phyloP scores from a whole-genome alignment of 2,113 vertebrate species.

The Budorcas taxicolor region DNA sequence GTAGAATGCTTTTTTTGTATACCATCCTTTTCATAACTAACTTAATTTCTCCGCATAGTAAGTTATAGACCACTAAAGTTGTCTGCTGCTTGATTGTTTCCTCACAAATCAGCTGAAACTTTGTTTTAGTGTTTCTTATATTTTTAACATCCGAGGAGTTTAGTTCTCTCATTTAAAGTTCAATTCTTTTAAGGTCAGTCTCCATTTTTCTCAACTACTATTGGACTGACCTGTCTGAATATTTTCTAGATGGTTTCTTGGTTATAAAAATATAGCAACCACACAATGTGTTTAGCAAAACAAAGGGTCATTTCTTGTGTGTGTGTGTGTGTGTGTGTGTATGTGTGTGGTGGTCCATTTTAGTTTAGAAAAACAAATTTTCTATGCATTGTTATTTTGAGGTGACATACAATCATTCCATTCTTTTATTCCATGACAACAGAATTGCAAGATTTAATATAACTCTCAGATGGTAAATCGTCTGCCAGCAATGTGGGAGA shows the following conservation, averaged over 20 bases:
- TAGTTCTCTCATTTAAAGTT: neutral
- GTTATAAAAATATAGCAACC: neutral
- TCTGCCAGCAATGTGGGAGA: no score
- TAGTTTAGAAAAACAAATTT: neutral
- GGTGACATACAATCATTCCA: neutral
- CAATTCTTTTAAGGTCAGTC: neutral
- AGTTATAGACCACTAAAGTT: neutral
- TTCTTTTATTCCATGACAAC: neutral
- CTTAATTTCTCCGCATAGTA: neutral
- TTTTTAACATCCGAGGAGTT: neutral
- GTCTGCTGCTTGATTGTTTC: neutral
- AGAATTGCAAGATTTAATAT: neutral
- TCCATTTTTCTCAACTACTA: neutral
- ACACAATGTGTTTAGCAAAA: neutral
- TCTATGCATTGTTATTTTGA: conserved; percentile 11
- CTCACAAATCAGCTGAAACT: neutral
- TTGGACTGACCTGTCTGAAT: neutral
- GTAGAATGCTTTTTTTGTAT: neutral
- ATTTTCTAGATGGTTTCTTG: neutral
- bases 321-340: neutral
- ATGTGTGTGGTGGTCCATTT: neutral
- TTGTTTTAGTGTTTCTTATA: neutral
- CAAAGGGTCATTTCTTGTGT: neutral
- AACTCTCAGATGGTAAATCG: neutral
- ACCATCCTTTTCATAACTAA: neutral